Evolutionary conservation across 2,888 invertebrate genomes (phyloP).

Genomic region (Melanostoma mellinum): DNA sequence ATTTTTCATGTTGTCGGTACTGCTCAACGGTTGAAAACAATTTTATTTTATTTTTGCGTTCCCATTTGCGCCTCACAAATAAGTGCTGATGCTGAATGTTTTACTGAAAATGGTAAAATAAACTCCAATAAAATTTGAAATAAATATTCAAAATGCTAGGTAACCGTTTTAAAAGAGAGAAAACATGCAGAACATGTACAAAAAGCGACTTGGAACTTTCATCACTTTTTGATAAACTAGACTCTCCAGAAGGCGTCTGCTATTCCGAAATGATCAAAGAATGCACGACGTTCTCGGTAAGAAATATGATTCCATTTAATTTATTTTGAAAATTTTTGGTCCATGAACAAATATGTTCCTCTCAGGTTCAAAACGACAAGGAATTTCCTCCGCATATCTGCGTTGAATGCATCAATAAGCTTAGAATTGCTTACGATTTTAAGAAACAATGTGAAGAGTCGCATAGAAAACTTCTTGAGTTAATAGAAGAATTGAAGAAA

Average conservation of each 20-base stretch:
- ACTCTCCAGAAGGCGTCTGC: constrained; percentile 58
- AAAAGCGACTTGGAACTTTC: constrained; percentile 65
- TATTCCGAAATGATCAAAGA: constrained; percentile 76
- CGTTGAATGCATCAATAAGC: constrained; percentile 75
- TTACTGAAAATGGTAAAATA: too few species aligned
- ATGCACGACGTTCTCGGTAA: constrained; percentile 74
- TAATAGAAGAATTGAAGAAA: constrained; percentile 49
- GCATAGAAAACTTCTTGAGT: constrained; percentile 70
- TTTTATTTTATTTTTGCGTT: too few species aligned
- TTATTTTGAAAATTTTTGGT: neutral
- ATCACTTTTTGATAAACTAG: constrained; percentile 74
- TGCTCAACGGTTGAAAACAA: too few species aligned
- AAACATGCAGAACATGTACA: constrained; percentile 60
- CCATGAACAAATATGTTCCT: neutral
- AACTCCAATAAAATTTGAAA: neutral
- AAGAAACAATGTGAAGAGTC: constrained; percentile 77
- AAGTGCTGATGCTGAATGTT: too few species aligned
- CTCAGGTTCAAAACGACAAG: constrained; percentile 79
- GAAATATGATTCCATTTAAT: neutral
- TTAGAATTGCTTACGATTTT: constrained; percentile 77
- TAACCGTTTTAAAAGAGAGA: constrained; percentile 29
- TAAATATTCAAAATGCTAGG: constrained; percentile 41
- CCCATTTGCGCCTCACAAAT: too few species aligned
- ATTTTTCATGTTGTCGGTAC: too few species aligned
- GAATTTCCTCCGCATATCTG: constrained; percentile 79